Conservation (phyloP, 2,113 vertebrate genomes). For the Choloepus hoffmanni region DNA sequence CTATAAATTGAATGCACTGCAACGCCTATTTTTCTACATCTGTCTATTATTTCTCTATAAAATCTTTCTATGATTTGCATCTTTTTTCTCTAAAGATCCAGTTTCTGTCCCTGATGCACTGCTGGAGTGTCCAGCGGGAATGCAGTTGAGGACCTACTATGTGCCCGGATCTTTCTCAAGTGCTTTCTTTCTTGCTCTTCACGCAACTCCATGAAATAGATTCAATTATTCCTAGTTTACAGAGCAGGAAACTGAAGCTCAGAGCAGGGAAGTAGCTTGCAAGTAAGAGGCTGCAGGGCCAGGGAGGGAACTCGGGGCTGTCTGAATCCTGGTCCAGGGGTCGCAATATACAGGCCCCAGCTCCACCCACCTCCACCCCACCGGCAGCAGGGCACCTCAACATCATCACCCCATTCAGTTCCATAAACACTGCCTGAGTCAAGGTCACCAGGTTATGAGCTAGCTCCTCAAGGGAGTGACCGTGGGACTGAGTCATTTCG, state of each 20-base stretch:
- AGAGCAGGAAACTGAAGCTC: not conserved
- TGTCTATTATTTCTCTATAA: not conserved
- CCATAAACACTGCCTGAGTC: not conserved
- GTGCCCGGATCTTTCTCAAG: not conserved
- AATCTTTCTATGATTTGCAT: not conserved
- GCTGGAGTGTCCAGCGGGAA: rapidly evolving
- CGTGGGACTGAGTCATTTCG: rapidly evolving
- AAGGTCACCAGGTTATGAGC: not conserved
- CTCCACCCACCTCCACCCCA: too few relatives aligned
- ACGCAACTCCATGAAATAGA: not conserved
- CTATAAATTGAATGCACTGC: not conserved
- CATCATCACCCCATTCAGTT: too few relatives aligned
- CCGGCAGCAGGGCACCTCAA: not conserved
- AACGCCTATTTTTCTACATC: not conserved
- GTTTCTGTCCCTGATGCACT: not conserved
- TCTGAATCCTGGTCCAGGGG: rapidly evolving
- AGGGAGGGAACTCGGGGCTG: not conserved
- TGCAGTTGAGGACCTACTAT: rapidly evolving
- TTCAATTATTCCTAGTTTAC: rapidly evolving
- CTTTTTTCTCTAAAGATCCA: not conserved
- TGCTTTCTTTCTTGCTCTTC: not conserved
- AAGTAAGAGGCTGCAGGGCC: not conserved
- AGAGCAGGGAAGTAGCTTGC: not conserved
- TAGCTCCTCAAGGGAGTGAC: not conserved
- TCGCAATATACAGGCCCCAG: not conserved